Conservation (phyloP, 2,888 invertebrate species). For the Periphyllus acericola region DNA sequence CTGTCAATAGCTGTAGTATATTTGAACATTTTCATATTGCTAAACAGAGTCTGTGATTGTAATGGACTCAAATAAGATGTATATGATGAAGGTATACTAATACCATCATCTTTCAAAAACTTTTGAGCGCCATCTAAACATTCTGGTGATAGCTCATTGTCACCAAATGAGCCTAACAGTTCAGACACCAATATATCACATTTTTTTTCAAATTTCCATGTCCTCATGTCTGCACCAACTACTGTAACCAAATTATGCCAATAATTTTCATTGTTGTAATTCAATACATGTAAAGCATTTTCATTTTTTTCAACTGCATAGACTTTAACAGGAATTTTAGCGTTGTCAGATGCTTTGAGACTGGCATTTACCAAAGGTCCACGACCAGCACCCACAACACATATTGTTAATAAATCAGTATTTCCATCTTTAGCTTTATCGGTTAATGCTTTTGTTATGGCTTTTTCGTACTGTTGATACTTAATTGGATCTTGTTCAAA, state of each 20-base stretch:
- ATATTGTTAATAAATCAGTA: conserved; percentile 69
- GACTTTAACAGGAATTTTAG: conserved; percentile 79
- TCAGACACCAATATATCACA: conserved; percentile 97
- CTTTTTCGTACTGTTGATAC: conserved; percentile 87
- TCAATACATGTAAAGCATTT: conserved; percentile 73
- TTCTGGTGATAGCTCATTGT: conserved; percentile 98
- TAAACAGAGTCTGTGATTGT: conserved; percentile 88
- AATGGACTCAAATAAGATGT: conserved; percentile 92
- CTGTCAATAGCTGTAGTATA: conserved; percentile 39
- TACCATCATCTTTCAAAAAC: conserved; percentile 85
- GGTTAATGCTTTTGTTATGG: conserved; percentile 80
- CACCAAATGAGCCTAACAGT: conserved; percentile 95
- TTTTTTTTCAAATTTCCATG: conserved; percentile 81
- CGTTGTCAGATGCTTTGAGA: conserved; percentile 79
- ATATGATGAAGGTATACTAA: conserved; percentile 90
- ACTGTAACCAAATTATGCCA: conserved; percentile 83
- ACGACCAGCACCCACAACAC: conserved; percentile 94
- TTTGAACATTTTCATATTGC: conserved; percentile 71
- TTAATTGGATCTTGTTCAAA: conserved; percentile 98
- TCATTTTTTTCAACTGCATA: conserved; percentile 99
- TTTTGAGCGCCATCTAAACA: conserved; percentile 94
- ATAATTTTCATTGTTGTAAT: conserved; percentile 73
- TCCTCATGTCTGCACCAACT: conserved; percentile 87
- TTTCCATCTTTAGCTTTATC: conserved; percentile 69
- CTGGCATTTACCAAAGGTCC: conserved; percentile 94